These are phyloP conservation scores for Anadara kagoshimensis DNA, from an alignment of 1,140 invertebrate species.

Conservation along the genomic window DNA sequence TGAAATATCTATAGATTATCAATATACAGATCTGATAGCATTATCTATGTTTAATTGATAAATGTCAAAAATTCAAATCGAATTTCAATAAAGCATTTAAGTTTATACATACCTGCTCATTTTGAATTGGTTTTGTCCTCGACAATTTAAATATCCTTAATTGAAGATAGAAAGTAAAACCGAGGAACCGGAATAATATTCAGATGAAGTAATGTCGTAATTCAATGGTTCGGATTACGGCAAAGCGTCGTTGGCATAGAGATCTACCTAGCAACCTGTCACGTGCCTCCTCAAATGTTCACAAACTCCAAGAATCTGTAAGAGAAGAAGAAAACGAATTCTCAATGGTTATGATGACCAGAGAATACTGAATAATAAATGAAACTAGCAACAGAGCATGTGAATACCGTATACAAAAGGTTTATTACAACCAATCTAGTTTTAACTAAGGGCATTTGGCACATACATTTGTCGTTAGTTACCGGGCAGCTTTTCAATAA, in stretches of 20 bases:
- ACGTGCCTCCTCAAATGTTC: conserved; percentile 32
- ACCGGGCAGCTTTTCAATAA: too few species aligned
- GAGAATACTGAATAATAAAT: background rate
- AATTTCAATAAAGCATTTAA: conserved; percentile 7
- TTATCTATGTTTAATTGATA: too few species aligned
- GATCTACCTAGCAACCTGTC: conserved; percentile 45
- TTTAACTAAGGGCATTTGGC: too few species aligned
- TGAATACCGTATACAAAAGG: background rate
- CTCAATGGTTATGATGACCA: background rate
- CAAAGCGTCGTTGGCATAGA: conserved; percentile 38
- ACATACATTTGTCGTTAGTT: too few species aligned
- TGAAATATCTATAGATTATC: too few species aligned
- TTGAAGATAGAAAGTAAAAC: too few species aligned
- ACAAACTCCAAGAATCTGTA: conserved; percentile 20
- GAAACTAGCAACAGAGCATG: background rate
- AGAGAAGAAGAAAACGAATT: background rate
- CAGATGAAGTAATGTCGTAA: conserved; percentile 12
- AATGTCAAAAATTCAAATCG: background rate
- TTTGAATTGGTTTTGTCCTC: conserved; percentile 5
- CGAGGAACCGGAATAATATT: background rate
- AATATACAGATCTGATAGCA: too few species aligned
- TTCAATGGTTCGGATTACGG: conserved; percentile 14
- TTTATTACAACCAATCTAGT: background rate
- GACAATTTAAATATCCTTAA: too few species aligned
- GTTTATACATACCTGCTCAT: conserved; percentile 38